Evolutionary conservation across 2,888 invertebrate species (phyloP).

Genomic region (Incurvaria masculella): DNA sequence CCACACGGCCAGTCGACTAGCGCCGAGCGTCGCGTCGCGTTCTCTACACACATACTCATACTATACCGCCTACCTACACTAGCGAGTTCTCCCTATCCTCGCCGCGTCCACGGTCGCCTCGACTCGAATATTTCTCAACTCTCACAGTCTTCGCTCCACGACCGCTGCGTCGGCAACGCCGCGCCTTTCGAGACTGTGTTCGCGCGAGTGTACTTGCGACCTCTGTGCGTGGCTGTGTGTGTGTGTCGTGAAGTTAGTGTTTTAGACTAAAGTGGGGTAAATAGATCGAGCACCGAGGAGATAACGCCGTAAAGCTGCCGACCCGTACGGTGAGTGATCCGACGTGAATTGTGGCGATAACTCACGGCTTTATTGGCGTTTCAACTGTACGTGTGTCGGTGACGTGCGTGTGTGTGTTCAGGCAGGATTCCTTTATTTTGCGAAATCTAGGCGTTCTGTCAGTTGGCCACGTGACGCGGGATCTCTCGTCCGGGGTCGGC

Average conservation of each 20-base stretch:
- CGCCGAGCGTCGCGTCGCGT: constrained; percentile 42
- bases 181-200: constrained; percentile 19
- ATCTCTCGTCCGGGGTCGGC: neutral
- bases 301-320: neutral
- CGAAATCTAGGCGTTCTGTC: neutral
- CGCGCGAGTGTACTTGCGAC: constrained; percentile 20
- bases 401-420: neutral
- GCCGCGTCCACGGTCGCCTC: neutral
- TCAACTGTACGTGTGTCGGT: neutral
- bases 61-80: no score
- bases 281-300: neutral
- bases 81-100: neutral
- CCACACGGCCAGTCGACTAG: constrained; percentile 51
- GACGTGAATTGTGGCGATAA: neutral
- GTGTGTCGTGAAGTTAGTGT: constrained; percentile 8
- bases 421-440: neutral
- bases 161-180: constrained; percentile 33
- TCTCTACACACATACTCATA: neutral
- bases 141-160: constrained; percentile 32
- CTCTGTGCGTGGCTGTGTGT: constrained; percentile 21
- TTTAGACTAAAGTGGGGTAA: neutral
- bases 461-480: neutral
- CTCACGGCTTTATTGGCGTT: neutral
- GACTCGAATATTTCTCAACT: no score
- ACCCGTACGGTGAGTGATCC: neutral